Conservation (phyloP, 1,140 invertebrate species). For the Drosophila truncata region DNA sequence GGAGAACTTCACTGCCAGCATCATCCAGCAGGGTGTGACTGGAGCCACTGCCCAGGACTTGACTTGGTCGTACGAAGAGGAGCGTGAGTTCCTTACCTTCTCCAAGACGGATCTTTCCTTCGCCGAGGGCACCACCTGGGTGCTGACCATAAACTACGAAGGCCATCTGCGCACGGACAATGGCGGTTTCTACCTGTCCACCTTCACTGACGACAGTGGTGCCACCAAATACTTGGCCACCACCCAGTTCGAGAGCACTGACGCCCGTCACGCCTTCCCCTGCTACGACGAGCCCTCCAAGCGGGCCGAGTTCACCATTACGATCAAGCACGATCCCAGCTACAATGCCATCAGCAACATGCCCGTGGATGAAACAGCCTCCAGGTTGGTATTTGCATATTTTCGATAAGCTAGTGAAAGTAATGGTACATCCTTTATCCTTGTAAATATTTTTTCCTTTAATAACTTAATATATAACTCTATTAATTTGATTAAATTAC, state of each 20-base stretch:
- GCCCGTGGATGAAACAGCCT: constrained; percentile 81
- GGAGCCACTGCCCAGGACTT: constrained; percentile 11
- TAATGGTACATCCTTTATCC: too few species aligned
- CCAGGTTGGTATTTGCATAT: constrained; percentile 46
- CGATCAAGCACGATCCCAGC: constrained; percentile 87
- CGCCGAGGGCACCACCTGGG: constrained; percentile 67
- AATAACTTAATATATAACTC: background rate
- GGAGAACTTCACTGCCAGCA: constrained; percentile 49
- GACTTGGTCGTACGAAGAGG: constrained; percentile 12
- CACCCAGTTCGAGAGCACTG: constrained; percentile 93
- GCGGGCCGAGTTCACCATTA: constrained; percentile 92
- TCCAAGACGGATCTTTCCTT: constrained; percentile 55
- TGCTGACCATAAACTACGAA: constrained; percentile 86
- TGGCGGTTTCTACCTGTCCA: constrained; percentile 93
- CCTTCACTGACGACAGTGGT: constrained; percentile 87
- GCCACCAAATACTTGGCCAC: constrained; percentile 88
- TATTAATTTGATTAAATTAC: background rate
- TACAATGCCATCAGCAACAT: constrained; percentile 92
- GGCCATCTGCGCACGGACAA: constrained; percentile 87
- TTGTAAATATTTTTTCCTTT: background rate
- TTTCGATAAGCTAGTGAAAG: too few species aligned
- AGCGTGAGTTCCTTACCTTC: constrained; percentile 76
- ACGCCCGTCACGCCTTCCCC: constrained; percentile 93
- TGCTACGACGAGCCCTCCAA: constrained; percentile 95
- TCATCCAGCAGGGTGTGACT: constrained; percentile 18